Base-by-base conservation (phyloP, 2,113 vertebrate species). In the Crotalus horridus region DNA sequence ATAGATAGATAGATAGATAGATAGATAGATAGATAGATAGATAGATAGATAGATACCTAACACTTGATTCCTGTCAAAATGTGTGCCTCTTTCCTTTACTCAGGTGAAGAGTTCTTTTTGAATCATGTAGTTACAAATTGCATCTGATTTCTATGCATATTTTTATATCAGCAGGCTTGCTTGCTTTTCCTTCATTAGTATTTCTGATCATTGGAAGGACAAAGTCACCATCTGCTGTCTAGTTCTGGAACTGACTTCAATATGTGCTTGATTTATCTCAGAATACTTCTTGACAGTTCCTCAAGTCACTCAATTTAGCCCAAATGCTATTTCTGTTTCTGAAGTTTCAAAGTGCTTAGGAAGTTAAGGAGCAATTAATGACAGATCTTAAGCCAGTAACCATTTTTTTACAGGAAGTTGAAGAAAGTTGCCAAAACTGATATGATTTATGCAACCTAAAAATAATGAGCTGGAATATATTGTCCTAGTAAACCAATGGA, bases 191-290 rank as follows among this genome's bases (percentile, higher is more conserved):
- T 21, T 33, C n/a, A 11, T 74, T 53, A 61, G 15, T 43, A 54
- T 90, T 90, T 87, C 29, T 54, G 4, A 33, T 87, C 74, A 43
- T 59, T 64, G 48, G 81, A 13, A 43, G 10, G 85, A 90, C 89
- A 92, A 85, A 64, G 86, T 33, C 61, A 89, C 89, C 92, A 61
- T 43, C 92, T 93, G 11, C 89, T 93, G 92, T 13, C 24, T 8
- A 21, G 8, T 61, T 59, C 39, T 58, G 39, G 43, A 89, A 89
- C 0, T 58, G 91, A 43, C 74, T 81, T 43, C 33, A 43, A 43
- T 43, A 43, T 81, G 20, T 43, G 8, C 33, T 43, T 20, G 74
- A 81, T 81, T 81, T 81, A 39, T 10, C 74, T 43, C 17, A 74
- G 13, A 74, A 74, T 74, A 74, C n/a, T 74, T 74, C 29, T 33